A percentile compares a stretch with the other conserved stretches of the same genome.
Conservation (phyloP, 2,113 vertebrate species). For the Burhinus bistriatus region DNA sequence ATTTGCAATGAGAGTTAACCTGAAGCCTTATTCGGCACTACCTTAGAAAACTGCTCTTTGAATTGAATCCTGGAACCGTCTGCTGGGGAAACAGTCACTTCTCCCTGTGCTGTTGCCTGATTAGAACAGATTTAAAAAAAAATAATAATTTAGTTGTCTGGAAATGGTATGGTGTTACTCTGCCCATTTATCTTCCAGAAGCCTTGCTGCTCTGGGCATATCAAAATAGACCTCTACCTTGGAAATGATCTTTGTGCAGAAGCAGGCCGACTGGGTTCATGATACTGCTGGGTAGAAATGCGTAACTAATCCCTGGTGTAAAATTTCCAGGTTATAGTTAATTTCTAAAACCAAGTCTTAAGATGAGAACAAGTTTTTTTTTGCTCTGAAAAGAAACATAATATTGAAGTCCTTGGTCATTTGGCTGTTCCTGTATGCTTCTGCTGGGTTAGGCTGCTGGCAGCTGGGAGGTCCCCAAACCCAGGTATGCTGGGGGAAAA, state of each 20-base stretch:
- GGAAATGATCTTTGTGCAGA: background rate
- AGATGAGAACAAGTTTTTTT: background rate
- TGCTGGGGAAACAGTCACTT: background rate
- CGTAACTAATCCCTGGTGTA: background rate
- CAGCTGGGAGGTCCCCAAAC: background rate
- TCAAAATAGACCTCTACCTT: background rate
- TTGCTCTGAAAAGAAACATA: background rate
- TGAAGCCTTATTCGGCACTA: accelerated
- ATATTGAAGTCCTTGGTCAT: background rate
- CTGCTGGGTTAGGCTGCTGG: background rate
- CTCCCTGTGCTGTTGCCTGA: background rate
- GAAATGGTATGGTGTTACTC: background rate
- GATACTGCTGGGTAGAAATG: background rate
- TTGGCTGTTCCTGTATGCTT: background rate
- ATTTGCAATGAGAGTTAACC: background rate
- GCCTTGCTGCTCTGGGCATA: background rate
- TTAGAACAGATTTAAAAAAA: background rate
- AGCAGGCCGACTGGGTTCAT: background rate
- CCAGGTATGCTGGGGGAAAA: background rate
- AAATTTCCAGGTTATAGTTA: background rate
- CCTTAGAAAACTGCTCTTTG: background rate
- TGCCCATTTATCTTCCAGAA: background rate
- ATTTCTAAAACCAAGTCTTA: background rate
- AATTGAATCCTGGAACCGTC: background rate
- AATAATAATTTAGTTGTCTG: background rate